These are phyloP conservation scores for Cephus pygmeus DNA, from an alignment of 2,888 invertebrate genomes.

Conservation along the genomic window DNA sequence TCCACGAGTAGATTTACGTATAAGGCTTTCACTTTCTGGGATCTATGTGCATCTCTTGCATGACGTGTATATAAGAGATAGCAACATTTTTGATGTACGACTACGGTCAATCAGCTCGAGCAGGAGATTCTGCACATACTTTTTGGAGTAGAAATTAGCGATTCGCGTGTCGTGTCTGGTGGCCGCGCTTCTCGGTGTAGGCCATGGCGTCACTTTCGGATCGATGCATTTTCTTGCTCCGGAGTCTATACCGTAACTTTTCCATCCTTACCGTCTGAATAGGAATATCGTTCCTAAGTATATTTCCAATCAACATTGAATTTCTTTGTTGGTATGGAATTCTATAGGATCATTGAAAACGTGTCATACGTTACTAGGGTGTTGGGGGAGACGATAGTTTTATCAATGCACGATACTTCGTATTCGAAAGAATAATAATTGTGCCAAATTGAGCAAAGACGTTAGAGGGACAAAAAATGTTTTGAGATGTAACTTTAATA, in stretches of 20 bases:
- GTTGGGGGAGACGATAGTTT: background rate
- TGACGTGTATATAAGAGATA: background rate
- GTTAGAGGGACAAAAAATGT: background rate
- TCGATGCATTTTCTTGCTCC: background rate
- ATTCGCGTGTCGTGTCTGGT: background rate
- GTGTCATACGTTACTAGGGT: background rate
- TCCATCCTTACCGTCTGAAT: background rate
- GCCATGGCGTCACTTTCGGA: background rate
- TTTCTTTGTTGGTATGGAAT: background rate
- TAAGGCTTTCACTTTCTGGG: background rate
- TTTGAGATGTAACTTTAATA: background rate
- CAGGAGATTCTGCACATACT: background rate
- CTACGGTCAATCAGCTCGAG: background rate
- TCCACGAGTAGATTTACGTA: constrained; percentile 7
- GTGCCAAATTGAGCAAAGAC: background rate
- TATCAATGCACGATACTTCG: background rate
- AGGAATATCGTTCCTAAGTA: background rate
- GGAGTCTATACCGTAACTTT: background rate
- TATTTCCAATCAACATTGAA: background rate
- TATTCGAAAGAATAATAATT: background rate
- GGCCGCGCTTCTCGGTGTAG: background rate
- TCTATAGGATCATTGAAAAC: background rate
- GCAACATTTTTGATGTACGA: background rate
- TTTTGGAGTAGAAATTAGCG: background rate
- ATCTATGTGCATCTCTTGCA: background rate